Conservation (phyloP, 2,888 invertebrate genomes). For the Drosophila acutilabella region DNA sequence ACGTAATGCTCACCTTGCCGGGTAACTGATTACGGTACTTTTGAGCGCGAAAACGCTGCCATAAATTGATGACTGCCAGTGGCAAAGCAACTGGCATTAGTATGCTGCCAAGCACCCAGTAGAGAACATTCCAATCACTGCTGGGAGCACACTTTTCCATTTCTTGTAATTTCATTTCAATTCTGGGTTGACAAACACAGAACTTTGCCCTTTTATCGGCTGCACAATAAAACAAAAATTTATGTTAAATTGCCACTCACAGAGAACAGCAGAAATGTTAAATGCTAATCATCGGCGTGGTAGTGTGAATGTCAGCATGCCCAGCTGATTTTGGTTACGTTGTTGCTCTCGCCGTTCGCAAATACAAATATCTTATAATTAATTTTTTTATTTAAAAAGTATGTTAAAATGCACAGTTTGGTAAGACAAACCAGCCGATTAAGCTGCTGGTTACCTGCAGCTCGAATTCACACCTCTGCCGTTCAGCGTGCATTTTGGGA, state of each 20-base stretch:
- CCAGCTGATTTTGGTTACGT: slow-evolving; percentile 39
- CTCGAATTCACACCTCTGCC: slow-evolving; percentile 77
- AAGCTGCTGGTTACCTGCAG: slow-evolving; percentile 31
- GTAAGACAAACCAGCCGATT: slow-evolving; percentile 55
- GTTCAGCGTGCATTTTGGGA: slow-evolving; percentile 83
- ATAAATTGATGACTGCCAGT: slow-evolving; percentile 84
- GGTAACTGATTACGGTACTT: slow-evolving; percentile 81
- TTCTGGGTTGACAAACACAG: slow-evolving; percentile 17
- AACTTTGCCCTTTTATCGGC: slow-evolving; percentile 65
- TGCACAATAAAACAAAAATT: slow-evolving; percentile 26
- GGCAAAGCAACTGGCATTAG: slow-evolving; percentile 86
- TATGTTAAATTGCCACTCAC: slow-evolving; percentile 28
- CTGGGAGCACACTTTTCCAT: slow-evolving; percentile 63
- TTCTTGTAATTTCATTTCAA: slow-evolving; percentile 59
- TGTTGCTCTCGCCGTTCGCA: slow-evolving; percentile 24
- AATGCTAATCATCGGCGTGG: neutral
- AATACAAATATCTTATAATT: slow-evolving; percentile 2
- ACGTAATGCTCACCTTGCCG: slow-evolving; percentile 76
- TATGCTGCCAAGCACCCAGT: slow-evolving; percentile 83
- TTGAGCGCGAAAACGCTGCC: slow-evolving; percentile 83
- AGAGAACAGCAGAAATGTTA: neutral
- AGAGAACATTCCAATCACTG: slow-evolving; percentile 78
- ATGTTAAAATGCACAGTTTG: slow-evolving; percentile 55
- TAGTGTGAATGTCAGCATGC: slow-evolving; percentile 12
- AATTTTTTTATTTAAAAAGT: slow-evolving; percentile 25